Base-by-base conservation (phyloP, 2,888 invertebrate genomes). In the Synergus gifuensis region DNA sequence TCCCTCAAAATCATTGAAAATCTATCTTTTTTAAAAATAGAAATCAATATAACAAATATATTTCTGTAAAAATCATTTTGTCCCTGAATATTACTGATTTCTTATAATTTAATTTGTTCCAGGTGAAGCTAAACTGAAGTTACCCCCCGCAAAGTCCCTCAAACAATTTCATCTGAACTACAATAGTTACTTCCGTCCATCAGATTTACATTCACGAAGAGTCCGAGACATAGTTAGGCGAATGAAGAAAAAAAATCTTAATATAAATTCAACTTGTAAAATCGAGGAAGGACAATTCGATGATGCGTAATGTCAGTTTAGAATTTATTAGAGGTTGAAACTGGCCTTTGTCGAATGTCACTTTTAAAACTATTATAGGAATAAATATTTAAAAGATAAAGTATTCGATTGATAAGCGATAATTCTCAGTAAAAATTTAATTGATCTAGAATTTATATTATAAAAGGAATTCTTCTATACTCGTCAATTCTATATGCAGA, bases 271-370 rank as follows among this genome's bases (percentile, higher is more conserved):
- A 66, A 62, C 40, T 16, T 77, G 36, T 44, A 58, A 62, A 18
- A 49, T 76, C 49, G 77, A 77, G 63, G 54, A 79, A 18, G 83
- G 83, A 36, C 83, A 83, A 66, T 83, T 83, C 76, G 83, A 83
- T 60, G 83, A 83, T 78, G 81, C 49, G n/a, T 82, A 64, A 78
- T 42, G 22, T 62, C 5, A 62, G 14, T 14, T 62, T 14, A 28
- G 5, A 28, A 28, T 62, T 58, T 9, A 58, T 58, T 9, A 5
- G 36, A 36, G 36, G 5, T 36, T 36, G 36, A 36, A 36, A 36
- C 5, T 36, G 36, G 36, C 36, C 5, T 36, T 36, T 36, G 5
- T 36, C 36, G 5, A 36, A 36, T 36, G 5, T 36, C 36, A 36
- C 36, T 36, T 36, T 36, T 36, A 36, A 36, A 36, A 36, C 36